A percentile compares a stretch with the other conserved stretches of the same genome.
Evolutionary conservation across 1,140 invertebrate genomes (phyloP).

Genomic region (Solenopsis fugax): DNA sequence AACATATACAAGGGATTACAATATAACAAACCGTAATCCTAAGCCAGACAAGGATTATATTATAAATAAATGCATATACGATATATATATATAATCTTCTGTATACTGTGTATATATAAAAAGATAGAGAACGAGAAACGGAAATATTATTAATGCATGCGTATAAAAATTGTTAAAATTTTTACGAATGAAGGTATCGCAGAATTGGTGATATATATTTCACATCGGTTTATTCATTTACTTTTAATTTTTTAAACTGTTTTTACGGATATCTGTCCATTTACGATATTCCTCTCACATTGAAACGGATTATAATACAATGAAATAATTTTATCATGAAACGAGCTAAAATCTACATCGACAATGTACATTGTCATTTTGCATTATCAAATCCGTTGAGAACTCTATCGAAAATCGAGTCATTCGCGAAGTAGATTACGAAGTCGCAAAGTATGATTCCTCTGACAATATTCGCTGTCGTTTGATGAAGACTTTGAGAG

Average conservation of each 20-base stretch:
- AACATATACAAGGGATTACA: neutral
- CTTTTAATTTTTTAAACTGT: neutral
- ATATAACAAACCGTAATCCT: too few relatives aligned
- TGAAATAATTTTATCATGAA: neutral
- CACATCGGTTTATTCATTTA: neutral
- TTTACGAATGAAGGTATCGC: neutral
- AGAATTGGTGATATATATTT: neutral
- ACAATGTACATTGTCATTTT: neutral
- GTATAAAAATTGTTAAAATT: neutral
- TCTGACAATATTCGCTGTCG: neutral
- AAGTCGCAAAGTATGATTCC: neutral
- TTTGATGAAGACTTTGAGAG: conserved; percentile 22
- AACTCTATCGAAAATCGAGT: neutral
- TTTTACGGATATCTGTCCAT: neutral
- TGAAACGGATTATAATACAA: neutral
- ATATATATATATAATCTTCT: neutral
- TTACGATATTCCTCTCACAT: neutral
- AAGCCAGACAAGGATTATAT: too few relatives aligned
- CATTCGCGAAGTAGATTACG: neutral
- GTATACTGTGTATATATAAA: neutral
- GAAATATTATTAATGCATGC: neutral
- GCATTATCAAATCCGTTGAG: neutral
- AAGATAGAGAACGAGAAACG: neutral
- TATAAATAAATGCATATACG: too few relatives aligned
- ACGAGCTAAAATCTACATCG: neutral